A percentile compares a stretch with the other conserved stretches of the same genome.
These are phyloP conservation scores for Tretioscincus oriximinensis DNA, from an alignment of 2,113 vertebrate genomes.

Conservation along the genomic window DNA sequence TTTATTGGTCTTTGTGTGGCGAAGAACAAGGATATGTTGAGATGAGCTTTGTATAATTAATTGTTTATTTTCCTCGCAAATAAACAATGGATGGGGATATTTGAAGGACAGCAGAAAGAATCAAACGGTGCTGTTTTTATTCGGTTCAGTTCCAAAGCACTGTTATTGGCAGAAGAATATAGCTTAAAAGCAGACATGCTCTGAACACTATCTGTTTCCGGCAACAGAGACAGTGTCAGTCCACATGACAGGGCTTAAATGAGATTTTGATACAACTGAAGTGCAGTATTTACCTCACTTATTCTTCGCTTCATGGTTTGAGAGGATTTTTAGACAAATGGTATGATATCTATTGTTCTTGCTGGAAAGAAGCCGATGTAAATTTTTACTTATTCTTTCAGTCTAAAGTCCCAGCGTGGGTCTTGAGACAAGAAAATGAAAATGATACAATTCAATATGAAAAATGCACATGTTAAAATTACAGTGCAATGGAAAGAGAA, in stretches of 20 bases:
- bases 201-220: slow-evolving; percentile 58
- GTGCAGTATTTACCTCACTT: slow-evolving; percentile 26
- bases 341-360: neutral
- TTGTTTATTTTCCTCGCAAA: slow-evolving; percentile 39
- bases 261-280: slow-evolving; percentile 52
- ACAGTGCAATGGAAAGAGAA: no score
- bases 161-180: slow-evolving; percentile 30
- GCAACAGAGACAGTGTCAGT: slow-evolving; percentile 50
- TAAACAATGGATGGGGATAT: slow-evolving; percentile 48
- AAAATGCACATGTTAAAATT: no score
- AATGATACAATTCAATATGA: no score
- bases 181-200: slow-evolving; percentile 48
- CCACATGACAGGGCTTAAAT: slow-evolving; percentile 57
- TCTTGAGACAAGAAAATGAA: no score
- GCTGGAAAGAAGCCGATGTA: slow-evolving; percentile 27
- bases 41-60: slow-evolving; percentile 45
- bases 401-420: no score
- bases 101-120: slow-evolving; percentile 48
- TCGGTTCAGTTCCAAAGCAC: slow-evolving; percentile 38
- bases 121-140: slow-evolving; percentile 51
- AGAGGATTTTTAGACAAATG: neutral
- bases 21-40: slow-evolving; percentile 46
- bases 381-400: slow-evolving; percentile 22
- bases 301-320: slow-evolving; percentile 35
- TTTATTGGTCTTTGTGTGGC: slow-evolving; percentile 39